A percentile compares a stretch with the other conserved stretches of the same genome.
These are phyloP conservation scores for Piezodorus guildinii DNA, from an alignment of 1,140 invertebrate genomes.

Conservation along the genomic window DNA sequence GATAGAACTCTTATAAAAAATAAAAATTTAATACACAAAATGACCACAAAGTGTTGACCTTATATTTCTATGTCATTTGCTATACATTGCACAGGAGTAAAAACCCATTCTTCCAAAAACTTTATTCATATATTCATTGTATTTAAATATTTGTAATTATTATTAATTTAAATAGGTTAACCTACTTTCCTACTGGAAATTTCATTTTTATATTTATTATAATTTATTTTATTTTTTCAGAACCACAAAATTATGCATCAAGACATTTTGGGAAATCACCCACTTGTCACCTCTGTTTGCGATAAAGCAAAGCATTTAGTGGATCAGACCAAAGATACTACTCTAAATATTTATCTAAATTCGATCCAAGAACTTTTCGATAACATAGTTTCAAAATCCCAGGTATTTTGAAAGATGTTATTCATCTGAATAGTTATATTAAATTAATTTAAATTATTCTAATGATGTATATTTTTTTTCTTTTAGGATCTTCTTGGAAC, in stretches of 20 bases:
- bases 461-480: background rate
- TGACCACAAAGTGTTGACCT: too few species aligned
- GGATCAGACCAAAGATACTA: conserved; percentile 77
- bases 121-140: too few species aligned
- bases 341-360: conserved; percentile 71
- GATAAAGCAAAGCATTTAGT: conserved; percentile 83
- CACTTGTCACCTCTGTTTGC: conserved; percentile 77
- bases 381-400: conserved; percentile 76
- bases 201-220: too few species aligned
- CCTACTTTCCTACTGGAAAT: too few species aligned
- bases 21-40: too few species aligned
- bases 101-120: too few species aligned
- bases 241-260: conserved; percentile 92
- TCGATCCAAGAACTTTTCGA: conserved; percentile 83
- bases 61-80: too few species aligned
- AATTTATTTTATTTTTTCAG: conserved; percentile 33
- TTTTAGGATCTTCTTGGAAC: conserved; percentile 59
- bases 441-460: background rate
- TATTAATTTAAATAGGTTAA: too few species aligned
- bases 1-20: too few species aligned
- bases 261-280: conserved; percentile 86
- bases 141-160: too few species aligned
- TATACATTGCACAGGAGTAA: too few species aligned
- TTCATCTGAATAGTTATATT: background rate
- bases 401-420: conserved; percentile 32